phyloP scores from a whole-genome alignment of 2,888 invertebrate genomes.

The Caenorhabditis macrosperma region DNA sequence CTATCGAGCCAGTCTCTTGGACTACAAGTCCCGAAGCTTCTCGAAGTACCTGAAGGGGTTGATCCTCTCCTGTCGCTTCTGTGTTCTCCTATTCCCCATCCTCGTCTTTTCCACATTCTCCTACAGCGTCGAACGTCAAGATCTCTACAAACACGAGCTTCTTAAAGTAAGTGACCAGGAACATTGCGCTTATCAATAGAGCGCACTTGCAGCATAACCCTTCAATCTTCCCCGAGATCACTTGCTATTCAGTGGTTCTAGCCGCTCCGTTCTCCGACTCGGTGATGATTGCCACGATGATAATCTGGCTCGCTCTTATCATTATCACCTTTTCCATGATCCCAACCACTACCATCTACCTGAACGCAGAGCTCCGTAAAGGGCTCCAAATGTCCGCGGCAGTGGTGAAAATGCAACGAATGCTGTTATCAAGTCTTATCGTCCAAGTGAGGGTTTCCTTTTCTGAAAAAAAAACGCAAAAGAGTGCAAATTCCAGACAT shows the following conservation, averaged over 20 bases:
- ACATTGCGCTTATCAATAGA: neutral
- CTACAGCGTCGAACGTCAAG: slow-evolving; percentile 35
- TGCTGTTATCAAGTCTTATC: slow-evolving; percentile 24
- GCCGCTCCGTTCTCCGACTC: slow-evolving; percentile 45
- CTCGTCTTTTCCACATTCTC: slow-evolving; percentile 14
- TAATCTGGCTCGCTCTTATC: slow-evolving; percentile 25
- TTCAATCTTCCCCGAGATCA: slow-evolving; percentile 5
- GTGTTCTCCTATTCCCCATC: slow-evolving; percentile 6
- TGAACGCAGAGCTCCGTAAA: slow-evolving; percentile 9
- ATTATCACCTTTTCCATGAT: slow-evolving; percentile 24
- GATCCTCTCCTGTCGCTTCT: slow-evolving; percentile 5
- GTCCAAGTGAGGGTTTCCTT: neutral
- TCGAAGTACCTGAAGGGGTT: neutral
- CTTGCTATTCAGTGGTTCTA: slow-evolving; percentile 36
- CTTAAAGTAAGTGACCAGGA: neutral
- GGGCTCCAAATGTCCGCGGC: slow-evolving; percentile 20
- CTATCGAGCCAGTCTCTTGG: slow-evolving; percentile 19
- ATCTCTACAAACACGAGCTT: slow-evolving; percentile 30
- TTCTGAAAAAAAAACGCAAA: neutral
- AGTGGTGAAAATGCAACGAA: slow-evolving; percentile 28
- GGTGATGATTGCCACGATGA: slow-evolving; percentile 27
- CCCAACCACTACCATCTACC: slow-evolving; percentile 27
- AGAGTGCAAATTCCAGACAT: slow-evolving; percentile 13
- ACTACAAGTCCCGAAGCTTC: slow-evolving; percentile 3
- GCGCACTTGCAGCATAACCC: slow-evolving; percentile 16